A percentile compares a stretch with the other conserved stretches of the same genome.
phyloP scores from a whole-genome alignment of 2,113 vertebrate genomes.

The Urocolius indicus region DNA sequence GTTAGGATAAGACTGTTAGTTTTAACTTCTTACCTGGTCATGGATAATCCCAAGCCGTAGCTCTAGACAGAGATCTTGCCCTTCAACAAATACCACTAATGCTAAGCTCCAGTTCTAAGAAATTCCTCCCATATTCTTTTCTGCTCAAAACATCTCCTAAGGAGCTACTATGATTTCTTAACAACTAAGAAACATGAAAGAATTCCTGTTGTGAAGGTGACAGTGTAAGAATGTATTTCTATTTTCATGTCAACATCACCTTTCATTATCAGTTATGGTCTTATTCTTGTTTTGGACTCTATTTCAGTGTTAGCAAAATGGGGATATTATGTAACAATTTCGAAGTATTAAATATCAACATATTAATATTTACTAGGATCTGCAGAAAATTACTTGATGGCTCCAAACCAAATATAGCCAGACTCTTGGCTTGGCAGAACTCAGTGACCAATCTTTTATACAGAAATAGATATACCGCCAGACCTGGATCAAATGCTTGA shows the following conservation, averaged over 20 bases:
- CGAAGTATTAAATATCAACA: not conserved
- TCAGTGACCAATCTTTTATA: not conserved
- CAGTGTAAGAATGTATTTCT: not conserved
- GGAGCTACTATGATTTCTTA: not conserved
- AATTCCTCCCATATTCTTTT: not conserved
- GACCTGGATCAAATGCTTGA: not conserved
- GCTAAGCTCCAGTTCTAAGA: not conserved
- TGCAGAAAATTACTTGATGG: conserved; percentile 11
- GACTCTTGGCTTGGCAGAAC: not conserved
- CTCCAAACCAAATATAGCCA: not conserved
- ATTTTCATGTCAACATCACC: not conserved
- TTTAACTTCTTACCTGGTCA: not conserved
- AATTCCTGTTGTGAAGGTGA: not conserved
- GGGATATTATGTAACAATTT: not conserved
- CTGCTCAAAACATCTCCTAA: not conserved
- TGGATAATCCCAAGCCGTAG: not conserved
- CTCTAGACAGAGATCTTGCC: not conserved
- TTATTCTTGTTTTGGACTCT: not conserved
- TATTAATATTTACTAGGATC: not conserved
- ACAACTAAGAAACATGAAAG: not conserved
- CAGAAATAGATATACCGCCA: not conserved
- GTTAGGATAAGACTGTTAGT: not conserved
- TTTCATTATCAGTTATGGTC: not conserved
- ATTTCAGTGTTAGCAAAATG: not conserved
- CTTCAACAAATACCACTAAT: not conserved